Evolutionary conservation across 2,797 vertebrate genomes (phyloP), one percentile per base, ranked within the genome.

Genomic region (Bradypodion ventrale): DNA sequence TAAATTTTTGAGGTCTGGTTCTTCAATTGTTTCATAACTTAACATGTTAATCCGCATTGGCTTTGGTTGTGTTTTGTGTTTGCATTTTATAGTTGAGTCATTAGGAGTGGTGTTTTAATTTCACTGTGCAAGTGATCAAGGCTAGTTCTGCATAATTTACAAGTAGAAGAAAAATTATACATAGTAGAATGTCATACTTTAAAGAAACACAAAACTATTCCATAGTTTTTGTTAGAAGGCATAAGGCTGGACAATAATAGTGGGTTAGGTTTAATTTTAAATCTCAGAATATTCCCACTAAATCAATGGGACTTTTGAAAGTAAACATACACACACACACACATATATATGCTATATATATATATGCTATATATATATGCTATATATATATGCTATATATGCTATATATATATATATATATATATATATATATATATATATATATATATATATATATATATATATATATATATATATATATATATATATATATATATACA

Each of bases 1-100:
- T 21, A 62, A 1, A 52, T 37, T n/a, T 40, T 69, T 23, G 25
- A 69, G 60, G 23, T 6, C 6, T 62, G 40, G 4, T 76, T 81
- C 46, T 35, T 37, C 49, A 49, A 73, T 56, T 46, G 69, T 60
- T 37, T 79, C n/a, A 32, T 44, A 87, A 75, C 75, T 75, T 75
- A 6, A 9, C 56, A 23, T 49, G 21, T 27, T 75, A 68, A 59
- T 42, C 19, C 84, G 12, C 74, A 40, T 9, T 42, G 73, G 65
- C 75, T 70, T 37, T 37, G 35, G 16, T 10, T 19, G 42, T 15
- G 0, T 12, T 27, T 19, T 52, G 49, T 56, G n/a, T 52, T 46
- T 75, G 49, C 32, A 44, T 1, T 52, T 75, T 52, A 5, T 44
- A 66, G 10, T 23, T 78, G 42, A 78, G 42, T 46, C 44, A 73